Conservation (phyloP, 2,113 vertebrate genomes). For the Erinaceus europaeus region DNA sequence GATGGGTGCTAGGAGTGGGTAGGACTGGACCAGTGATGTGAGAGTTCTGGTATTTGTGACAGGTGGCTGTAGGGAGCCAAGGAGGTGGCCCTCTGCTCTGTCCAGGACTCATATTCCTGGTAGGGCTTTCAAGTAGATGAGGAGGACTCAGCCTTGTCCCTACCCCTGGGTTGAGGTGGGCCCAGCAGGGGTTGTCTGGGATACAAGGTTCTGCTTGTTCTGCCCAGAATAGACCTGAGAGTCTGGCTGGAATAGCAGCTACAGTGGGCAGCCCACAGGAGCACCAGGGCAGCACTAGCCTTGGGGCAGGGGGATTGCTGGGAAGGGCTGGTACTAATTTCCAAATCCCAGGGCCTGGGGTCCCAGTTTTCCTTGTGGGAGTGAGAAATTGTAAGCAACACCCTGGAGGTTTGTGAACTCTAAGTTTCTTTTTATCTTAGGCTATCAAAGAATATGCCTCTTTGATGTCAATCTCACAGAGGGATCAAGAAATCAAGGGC, state of each 20-base stretch:
- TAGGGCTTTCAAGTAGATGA: too few species aligned
- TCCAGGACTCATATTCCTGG: neutral
- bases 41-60: neutral
- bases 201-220: neutral
- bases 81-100: neutral
- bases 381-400: neutral
- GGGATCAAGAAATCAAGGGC: neutral
- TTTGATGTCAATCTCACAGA: neutral
- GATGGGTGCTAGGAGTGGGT: fast-evolving
- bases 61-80: neutral
- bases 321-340: neutral
- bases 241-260: neutral
- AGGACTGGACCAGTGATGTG: neutral
- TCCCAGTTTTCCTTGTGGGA: neutral
- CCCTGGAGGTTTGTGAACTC: neutral
- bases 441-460: neutral
- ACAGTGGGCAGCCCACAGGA: neutral
- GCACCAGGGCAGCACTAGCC: neutral
- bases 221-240: too few species aligned
- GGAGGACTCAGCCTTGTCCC: too few species aligned
- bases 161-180: neutral
- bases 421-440: neutral
- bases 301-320: fast-evolving
- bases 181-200: fast-evolving
- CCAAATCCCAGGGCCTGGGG: neutral